These are phyloP conservation scores for Arnoldichthys spilopterus DNA, from an alignment of 2,797 vertebrate genomes.

Conservation along the genomic window DNA sequence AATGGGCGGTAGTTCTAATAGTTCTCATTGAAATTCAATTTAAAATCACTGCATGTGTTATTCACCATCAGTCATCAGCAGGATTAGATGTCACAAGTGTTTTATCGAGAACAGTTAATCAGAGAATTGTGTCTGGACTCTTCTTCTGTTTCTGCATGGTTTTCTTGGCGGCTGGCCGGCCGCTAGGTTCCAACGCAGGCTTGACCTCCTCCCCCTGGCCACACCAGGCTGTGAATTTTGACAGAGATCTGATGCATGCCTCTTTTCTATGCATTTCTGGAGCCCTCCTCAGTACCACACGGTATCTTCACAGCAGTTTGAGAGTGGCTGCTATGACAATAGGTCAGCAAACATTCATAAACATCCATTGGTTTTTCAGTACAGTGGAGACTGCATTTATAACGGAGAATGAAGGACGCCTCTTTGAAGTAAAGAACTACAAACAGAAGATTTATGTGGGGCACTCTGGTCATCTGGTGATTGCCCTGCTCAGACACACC, in stretches of 20 bases:
- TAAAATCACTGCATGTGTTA: too few species aligned
- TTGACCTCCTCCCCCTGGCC: conserved; percentile 52
- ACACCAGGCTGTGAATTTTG: conserved; percentile 75
- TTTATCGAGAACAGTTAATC: not conserved
- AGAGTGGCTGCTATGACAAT: conserved; percentile 12
- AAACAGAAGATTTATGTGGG: not conserved
- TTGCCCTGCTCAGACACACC: too few species aligned
- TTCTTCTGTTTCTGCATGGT: not conserved
- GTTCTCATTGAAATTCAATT: too few species aligned
- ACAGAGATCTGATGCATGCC: conserved; percentile 71
- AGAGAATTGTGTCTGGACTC: not conserved
- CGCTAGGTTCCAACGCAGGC: conserved; percentile 54
- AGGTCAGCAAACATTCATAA: conserved; percentile 15
- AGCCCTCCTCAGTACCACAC: conserved; percentile 41
- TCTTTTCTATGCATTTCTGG: conserved; percentile 55
- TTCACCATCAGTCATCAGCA: too few species aligned
- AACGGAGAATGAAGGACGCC: not conserved
- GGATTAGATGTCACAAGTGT: too few species aligned
- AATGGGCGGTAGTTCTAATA: too few species aligned
- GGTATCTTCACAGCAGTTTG: not conserved
- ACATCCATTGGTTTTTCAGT: not conserved
- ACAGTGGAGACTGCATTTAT: not conserved
- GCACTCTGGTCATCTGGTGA: too few species aligned
- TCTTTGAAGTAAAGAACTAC: not conserved
- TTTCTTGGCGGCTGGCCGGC: not conserved